Evolutionary conservation across 2,113 vertebrate genomes (phyloP).

Genomic region (Atlantisia rogersi): DNA sequence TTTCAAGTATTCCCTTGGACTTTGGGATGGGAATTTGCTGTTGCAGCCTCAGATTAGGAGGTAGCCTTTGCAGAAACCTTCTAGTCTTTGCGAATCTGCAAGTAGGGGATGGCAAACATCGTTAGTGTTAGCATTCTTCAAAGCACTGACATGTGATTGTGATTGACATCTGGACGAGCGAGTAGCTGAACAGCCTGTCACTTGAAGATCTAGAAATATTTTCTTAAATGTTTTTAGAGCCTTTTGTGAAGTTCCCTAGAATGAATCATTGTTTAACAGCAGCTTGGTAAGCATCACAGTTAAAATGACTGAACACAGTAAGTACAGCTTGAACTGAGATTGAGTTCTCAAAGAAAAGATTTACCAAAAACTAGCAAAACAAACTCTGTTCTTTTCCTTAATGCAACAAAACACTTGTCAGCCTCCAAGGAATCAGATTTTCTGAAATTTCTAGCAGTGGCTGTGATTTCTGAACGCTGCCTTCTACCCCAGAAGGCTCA

Average conservation of each 20-base stretch:
- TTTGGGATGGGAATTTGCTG: not conserved
- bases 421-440: not conserved
- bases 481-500: not conserved
- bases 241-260: not conserved
- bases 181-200: not conserved
- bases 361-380: not conserved
- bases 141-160: not conserved
- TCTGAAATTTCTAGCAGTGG: not conserved
- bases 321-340: not conserved
- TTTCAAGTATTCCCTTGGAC: not conserved
- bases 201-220: not conserved
- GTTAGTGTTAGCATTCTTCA: not conserved
- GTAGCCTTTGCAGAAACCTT: not conserved
- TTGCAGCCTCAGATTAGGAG: not conserved
- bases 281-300: not conserved
- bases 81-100: not conserved
- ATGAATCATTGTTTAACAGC: conserved; percentile 12
- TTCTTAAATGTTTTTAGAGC: not conserved
- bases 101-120: not conserved
- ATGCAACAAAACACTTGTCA: not conserved
- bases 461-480: not conserved
- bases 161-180: not conserved
- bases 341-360: not conserved
- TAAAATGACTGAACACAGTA: not conserved
- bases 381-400: not conserved